Conservation (phyloP, 1,140 invertebrate species). For the Plodia interpunctella region DNA sequence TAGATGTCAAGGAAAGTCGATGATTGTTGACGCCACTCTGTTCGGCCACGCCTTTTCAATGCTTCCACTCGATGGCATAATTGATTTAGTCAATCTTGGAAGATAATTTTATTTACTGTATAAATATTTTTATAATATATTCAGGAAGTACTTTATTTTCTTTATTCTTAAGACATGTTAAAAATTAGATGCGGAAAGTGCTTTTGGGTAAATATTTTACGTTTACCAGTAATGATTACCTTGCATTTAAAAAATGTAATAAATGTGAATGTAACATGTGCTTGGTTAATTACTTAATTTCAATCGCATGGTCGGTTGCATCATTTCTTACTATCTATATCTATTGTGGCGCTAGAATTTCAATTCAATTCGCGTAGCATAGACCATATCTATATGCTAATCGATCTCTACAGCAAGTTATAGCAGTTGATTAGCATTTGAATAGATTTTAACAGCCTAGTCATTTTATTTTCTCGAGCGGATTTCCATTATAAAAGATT, state of each 20-base stretch:
- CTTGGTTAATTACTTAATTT: too few species aligned
- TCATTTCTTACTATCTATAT: neutral
- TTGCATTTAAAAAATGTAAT: too few species aligned
- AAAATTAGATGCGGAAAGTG: too few species aligned
- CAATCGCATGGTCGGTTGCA: neutral
- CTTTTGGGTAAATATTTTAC: too few species aligned
- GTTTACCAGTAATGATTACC: too few species aligned
- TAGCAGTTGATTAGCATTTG: neutral
- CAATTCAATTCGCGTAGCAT: neutral
- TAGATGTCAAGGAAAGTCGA: neutral
- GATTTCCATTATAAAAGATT: slow-evolving; percentile 4
- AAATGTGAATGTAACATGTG: too few species aligned
- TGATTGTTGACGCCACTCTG: neutral
- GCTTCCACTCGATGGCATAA: too few species aligned
- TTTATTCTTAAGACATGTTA: too few species aligned
- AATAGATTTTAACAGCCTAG: neutral
- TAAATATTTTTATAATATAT: too few species aligned
- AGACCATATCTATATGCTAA: neutral
- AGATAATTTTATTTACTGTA: too few species aligned
- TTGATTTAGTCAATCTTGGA: too few species aligned
- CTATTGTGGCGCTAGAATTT: neutral
- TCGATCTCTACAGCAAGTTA: neutral
- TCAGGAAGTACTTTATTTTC: too few species aligned
- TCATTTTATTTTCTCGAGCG: neutral
- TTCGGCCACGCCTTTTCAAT: neutral